phyloP scores from a whole-genome alignment of 2,888 invertebrate species.

The Siphlonurus alternatus region DNA sequence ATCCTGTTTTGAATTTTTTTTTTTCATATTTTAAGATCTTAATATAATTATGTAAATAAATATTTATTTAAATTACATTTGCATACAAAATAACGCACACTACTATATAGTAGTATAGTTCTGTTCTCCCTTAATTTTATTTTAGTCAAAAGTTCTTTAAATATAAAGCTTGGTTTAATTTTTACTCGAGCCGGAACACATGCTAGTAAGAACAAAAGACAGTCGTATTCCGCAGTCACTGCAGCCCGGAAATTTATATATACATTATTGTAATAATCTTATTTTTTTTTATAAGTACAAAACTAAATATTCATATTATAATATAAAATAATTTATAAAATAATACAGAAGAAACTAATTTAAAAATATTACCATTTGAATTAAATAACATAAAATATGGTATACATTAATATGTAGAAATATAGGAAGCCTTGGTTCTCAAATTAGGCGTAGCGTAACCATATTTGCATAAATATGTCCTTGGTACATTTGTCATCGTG shows the following conservation, averaged over 20 bases:
- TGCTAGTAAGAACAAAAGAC: background rate
- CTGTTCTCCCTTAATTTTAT: no score
- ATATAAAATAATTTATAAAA: background rate
- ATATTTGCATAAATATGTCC: conserved; percentile 11
- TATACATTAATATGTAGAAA: conserved; percentile 48
- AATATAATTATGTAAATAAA: no score
- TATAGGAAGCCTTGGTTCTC: conserved; percentile 10
- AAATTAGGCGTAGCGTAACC: conserved; percentile 10
- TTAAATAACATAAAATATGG: conserved; percentile 66
- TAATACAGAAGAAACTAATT: no score
- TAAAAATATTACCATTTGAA: conserved; percentile 58
- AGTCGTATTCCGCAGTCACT: background rate
- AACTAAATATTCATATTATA: background rate
- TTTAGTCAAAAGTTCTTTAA: no score
- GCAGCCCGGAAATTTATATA: background rate
- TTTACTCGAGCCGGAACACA: background rate
- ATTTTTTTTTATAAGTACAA: no score
- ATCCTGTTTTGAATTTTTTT: no score
- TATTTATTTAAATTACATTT: no score
- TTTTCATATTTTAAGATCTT: no score
- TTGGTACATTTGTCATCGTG: conserved; percentile 5
- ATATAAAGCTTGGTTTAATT: background rate
- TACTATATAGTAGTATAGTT: no score
- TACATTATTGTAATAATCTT: no score
- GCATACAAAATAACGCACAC: no score